Conservation (phyloP, 2,888 invertebrate species). For the Drosophila atripex region DNA sequence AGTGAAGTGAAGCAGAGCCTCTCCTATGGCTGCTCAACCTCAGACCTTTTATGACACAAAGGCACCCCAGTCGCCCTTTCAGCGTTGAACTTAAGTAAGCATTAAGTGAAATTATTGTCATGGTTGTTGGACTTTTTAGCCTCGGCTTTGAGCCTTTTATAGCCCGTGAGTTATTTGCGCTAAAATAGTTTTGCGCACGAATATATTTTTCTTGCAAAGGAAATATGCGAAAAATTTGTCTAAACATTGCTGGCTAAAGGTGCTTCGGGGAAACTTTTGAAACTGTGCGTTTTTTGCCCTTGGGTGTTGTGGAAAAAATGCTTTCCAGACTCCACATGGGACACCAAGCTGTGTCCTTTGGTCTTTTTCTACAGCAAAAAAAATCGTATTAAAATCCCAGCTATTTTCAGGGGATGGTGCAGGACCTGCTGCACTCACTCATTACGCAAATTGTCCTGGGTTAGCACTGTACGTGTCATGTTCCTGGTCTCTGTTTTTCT, state of each 20-base stretch:
- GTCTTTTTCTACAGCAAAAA: constrained; percentile 7
- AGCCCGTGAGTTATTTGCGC: constrained; percentile 44
- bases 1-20: constrained; percentile 53
- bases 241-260: constrained; percentile 53
- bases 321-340: constrained; percentile 11
- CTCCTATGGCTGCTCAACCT: constrained; percentile 71
- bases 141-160: constrained; percentile 34
- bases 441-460: constrained; percentile 70
- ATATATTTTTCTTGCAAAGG: constrained; percentile 33
- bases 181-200: constrained; percentile 62
- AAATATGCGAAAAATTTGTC: constrained; percentile 58
- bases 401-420: not conserved
- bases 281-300: constrained; percentile 13
- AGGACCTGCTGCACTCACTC: constrained; percentile 40
- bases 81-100: constrained; percentile 43
- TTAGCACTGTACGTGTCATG: constrained; percentile 53
- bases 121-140: constrained; percentile 45
- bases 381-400: constrained; percentile 26
- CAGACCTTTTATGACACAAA: constrained; percentile 52
- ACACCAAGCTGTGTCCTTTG: constrained; percentile 1
- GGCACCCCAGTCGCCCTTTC: constrained; percentile 10
- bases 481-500: constrained; percentile 21
- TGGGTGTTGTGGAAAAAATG: constrained; percentile 24
- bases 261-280: constrained; percentile 26
- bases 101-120: constrained; percentile 76